Evolutionary conservation across 2,888 invertebrate genomes (phyloP), one percentile per base, ranked within the genome.

Genomic region (Rhingia rostrata): DNA sequence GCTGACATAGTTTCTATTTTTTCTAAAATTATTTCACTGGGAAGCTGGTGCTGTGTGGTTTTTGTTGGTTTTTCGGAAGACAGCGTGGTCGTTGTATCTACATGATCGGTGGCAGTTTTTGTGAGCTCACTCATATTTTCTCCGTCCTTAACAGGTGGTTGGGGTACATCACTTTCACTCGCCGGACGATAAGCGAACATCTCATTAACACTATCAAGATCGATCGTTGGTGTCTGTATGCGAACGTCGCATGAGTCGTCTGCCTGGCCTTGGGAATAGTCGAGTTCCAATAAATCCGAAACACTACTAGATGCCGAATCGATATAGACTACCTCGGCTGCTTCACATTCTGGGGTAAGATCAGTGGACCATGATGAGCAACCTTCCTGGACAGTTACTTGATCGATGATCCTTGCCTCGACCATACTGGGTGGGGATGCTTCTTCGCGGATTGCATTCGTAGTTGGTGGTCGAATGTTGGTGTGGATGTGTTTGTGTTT

Each of bases 321-420:
- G 53, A 95, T 91, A 89, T 93, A 95, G 1, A 95, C 94, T 9
- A 95, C 90, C 91, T 95, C 95, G 32, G 94, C 94, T 4, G 93
- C 94, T 58, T 93, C 92, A 80, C 93, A 91, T 89, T 93, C 92
- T 85, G 93, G 93, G 0, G 80, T 80, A 22, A 92, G 45, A 61
- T 77, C 83, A 47, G 93, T 91, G 9, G 92, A 92, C 92, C 93
- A 93, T 54, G 93, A 92, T 4, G 93, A 93, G 86, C 94, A 93
- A 45, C 93, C 93, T 89, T 94, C 94, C 87, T 93, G 92, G n/a
- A 93, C 88, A 84, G 92, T 92, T 39, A 92, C 91, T 70, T 88
- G 88, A 7, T 94, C 93, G 87, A 93, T 92, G 37, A 94, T 88
- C 91, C 94, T 94, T 5, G 95, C 92, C 73, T 93, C 94, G n/a